A percentile compares a stretch with the other conserved stretches of the same genome.
Conservation (phyloP, 2,888 invertebrate genomes). For the Pandemis corylana region DNA sequence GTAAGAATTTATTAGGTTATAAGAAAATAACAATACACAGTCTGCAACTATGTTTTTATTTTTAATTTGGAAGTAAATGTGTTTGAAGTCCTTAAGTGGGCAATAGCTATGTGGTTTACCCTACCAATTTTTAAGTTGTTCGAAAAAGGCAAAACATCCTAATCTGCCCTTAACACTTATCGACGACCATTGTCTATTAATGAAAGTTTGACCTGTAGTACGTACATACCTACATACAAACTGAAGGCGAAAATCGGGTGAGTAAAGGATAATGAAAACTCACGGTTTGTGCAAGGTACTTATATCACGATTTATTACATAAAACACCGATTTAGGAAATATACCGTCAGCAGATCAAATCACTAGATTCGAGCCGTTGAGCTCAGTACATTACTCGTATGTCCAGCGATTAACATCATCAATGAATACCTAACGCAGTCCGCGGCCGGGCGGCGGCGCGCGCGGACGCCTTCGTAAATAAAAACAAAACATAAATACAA, state of each 20-base stretch:
- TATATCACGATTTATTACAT: constrained; percentile 74
- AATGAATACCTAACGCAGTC: constrained; percentile 23
- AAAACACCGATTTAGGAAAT: constrained; percentile 68
- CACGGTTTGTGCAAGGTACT: constrained; percentile 71
- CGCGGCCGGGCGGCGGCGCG: constrained; percentile 36
- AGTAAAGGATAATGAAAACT: constrained; percentile 61
- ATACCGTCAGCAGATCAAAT: constrained; percentile 58
- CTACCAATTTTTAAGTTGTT: no score
- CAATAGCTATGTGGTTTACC: no score
- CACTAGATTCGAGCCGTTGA: constrained; percentile 53
- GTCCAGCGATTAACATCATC: constrained; percentile 44
- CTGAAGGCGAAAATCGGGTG: constrained; percentile 15
- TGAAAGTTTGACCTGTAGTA: not conserved
- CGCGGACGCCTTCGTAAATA: constrained; percentile 50
- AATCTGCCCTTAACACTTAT: no score
- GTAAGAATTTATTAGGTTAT: no score
- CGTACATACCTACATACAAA: not conserved
- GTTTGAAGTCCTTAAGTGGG: no score
- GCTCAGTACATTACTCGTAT: constrained; percentile 49
- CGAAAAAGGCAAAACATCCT: no score
- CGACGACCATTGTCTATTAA: no score
- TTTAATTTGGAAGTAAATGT: no score
- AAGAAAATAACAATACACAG: no score
- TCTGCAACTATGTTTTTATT: no score
- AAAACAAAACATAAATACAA: constrained; percentile 78